Conservation (phyloP, 37 sponge, comb jelly and placozoan genomes). For the Diacarnus erythraeanus region DNA sequence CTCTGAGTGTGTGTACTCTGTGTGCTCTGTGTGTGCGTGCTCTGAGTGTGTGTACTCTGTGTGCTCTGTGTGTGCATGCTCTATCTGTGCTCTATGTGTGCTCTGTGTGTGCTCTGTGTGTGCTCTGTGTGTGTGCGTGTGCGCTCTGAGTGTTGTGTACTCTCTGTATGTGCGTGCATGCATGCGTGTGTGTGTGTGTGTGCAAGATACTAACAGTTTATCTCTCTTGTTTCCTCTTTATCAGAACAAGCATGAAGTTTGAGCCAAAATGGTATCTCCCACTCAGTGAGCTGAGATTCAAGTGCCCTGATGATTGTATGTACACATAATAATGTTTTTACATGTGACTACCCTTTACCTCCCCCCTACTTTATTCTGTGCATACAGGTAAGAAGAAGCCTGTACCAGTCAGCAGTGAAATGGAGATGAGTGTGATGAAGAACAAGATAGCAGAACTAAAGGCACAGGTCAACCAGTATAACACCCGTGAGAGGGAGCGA, state of each 20-base stretch:
- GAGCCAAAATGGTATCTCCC: conserved; percentile 88
- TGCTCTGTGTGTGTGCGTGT: no score
- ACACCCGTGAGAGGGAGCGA: conserved; percentile 18
- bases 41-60: no score
- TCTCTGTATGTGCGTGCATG: no score
- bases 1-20: no score
- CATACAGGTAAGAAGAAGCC: conserved; percentile 50
- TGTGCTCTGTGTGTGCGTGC: no score
- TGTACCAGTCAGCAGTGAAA: conserved; percentile 75
- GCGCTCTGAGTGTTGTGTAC: no score
- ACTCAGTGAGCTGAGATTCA: conserved; percentile 63
- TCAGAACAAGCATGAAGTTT: conserved; percentile 63
- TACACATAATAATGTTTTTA: neutral
- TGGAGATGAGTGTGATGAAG: conserved; percentile 68
- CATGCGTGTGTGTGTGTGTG: no score
- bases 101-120: no score
- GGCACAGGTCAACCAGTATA: conserved; percentile 43
- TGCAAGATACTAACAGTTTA: no score
- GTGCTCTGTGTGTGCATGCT: no score
- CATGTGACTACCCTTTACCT: neutral
- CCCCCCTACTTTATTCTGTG: neutral
- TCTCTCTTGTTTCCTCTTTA: neutral
- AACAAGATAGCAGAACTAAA: conserved; percentile 76
- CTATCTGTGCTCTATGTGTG: no score
- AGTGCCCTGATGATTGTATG: conserved; percentile 39